Conservation (phyloP, 2,113 vertebrate genomes). For the Nibea albiflora region DNA sequence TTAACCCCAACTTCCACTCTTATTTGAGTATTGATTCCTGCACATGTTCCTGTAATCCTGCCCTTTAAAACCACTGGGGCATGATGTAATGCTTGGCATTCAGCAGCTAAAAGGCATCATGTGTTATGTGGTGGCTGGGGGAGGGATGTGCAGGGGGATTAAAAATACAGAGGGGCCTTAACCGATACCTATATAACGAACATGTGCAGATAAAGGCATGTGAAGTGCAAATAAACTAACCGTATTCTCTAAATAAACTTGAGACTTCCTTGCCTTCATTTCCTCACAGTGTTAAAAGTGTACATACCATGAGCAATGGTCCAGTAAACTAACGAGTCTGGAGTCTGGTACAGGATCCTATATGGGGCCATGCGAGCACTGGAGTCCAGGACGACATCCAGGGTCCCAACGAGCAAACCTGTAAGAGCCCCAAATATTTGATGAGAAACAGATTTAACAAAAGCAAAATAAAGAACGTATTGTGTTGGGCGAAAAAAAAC, state of each 20-base stretch:
- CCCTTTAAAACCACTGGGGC: conserved; percentile 51
- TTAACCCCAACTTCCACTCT: neutral
- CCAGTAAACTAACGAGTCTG: conserved; percentile 95
- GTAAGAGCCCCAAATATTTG: conserved; percentile 6
- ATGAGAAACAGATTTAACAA: neutral
- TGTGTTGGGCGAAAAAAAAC: conserved; percentile 3
- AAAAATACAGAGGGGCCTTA: conserved; percentile 8
- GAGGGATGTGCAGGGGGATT: conserved; percentile 11
- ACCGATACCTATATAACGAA: neutral
- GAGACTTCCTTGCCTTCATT: neutral
- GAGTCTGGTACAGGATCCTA: conserved; percentile 97
- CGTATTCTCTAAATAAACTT: neutral
- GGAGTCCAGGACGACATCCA: conserved; percentile 97
- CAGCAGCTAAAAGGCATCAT: conserved; percentile 36
- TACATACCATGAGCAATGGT: conserved; percentile 95
- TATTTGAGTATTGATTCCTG: conserved; percentile 40
- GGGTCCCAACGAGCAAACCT: conserved; percentile 97
- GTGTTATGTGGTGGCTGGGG: conserved; percentile 10
- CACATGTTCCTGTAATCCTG: conserved; percentile 40
- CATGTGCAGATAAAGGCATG: neutral
- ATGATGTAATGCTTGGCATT: conserved; percentile 75
- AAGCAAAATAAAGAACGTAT: neutral
- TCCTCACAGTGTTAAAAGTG: neutral
- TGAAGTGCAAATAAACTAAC: neutral
- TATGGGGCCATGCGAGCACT: conserved; percentile 96